phyloP scores from a whole-genome alignment of 1,140 invertebrate genomes.

The Papilio xuthus region DNA sequence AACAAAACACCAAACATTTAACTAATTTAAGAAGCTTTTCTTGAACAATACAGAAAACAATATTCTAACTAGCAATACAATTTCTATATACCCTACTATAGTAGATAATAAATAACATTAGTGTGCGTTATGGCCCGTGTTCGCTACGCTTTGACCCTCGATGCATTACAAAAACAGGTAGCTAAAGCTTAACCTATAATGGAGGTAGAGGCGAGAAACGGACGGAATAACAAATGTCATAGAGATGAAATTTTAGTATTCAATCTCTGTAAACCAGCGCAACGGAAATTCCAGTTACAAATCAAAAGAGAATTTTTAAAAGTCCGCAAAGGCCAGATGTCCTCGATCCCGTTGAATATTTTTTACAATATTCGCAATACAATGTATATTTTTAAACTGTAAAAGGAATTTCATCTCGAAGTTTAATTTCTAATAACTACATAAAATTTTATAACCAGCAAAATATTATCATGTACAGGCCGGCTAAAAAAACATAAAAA shows the following conservation, averaged over 20 bases:
- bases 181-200: slow-evolving; percentile 34
- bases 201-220: slow-evolving; percentile 8
- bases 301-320: slow-evolving; percentile 40
- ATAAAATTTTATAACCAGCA: background rate
- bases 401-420: background rate
- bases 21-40: background rate
- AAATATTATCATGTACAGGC: background rate
- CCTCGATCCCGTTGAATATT: slow-evolving; percentile 20
- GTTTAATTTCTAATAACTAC: background rate
- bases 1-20: background rate
- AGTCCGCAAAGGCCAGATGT: slow-evolving; percentile 21
- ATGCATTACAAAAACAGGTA: slow-evolving; percentile 42
- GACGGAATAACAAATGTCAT: slow-evolving; percentile 44
- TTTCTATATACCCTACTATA: background rate
- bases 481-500: background rate
- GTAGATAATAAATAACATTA: slow-evolving; percentile 2
- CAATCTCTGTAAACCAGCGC: slow-evolving; percentile 43
- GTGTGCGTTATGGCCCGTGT: background rate
- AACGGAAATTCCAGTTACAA: slow-evolving; percentile 46
- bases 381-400: background rate
- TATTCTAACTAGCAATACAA: background rate
- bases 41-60: background rate
- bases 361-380: background rate
- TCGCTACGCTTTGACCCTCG: slow-evolving; percentile 15
- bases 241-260: slow-evolving; percentile 45